Conservation (phyloP, 2,888 invertebrate species). For the Limenitis camilla region DNA sequence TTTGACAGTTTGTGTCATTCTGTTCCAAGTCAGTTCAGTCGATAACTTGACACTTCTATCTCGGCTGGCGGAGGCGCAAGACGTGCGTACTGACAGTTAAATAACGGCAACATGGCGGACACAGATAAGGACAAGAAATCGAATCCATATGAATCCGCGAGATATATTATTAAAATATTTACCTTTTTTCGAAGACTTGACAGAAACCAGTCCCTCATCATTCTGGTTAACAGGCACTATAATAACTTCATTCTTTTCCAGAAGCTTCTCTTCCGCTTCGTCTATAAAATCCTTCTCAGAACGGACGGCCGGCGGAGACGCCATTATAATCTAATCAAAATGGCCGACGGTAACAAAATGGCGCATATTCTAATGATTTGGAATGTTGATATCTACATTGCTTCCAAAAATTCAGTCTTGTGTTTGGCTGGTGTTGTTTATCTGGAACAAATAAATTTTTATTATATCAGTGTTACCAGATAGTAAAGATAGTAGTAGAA, state of each 20-base stretch:
- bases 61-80: no score
- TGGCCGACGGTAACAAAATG: constrained; percentile 33
- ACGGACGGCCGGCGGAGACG: constrained; percentile 43
- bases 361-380: constrained; percentile 22
- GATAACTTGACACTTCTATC: no score
- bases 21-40: no score
- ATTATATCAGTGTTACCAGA: no score
- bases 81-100: no score
- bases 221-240: constrained; percentile 34
- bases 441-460: constrained; percentile 33
- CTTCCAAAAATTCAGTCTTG: constrained; percentile 38
- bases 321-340: constrained; percentile 41
- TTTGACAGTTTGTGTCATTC: no score
- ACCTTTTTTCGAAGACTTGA: constrained; percentile 66
- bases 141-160: no score
- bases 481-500: no score
- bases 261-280: constrained; percentile 54
- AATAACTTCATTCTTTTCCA: constrained; percentile 40
- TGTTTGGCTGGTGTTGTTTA: constrained; percentile 37
- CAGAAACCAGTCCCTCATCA: constrained; percentile 40
- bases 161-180: no score
- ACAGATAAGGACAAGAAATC: no score
- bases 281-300: constrained; percentile 43
- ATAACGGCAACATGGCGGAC: no score
- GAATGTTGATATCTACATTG: constrained; percentile 34